Conservation (phyloP, 1,140 invertebrate genomes). For the Pomacea maculata region DNA sequence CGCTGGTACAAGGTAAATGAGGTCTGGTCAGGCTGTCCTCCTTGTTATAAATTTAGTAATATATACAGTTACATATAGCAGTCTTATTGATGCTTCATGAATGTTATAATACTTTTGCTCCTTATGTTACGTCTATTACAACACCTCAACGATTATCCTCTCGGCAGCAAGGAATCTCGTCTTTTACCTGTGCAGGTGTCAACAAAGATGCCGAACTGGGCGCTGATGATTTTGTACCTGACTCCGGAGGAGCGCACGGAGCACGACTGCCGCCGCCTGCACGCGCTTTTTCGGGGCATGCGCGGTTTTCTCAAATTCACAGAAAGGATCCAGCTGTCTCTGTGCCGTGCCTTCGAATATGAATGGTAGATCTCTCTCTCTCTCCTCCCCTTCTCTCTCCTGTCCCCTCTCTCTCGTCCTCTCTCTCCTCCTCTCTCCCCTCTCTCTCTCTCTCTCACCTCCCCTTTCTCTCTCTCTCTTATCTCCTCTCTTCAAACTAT, state of each 20-base stretch:
- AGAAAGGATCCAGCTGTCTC: conserved; percentile 53
- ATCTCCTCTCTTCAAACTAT: too few relatives aligned
- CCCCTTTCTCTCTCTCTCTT: too few relatives aligned
- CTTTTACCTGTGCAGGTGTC: conserved; percentile 35
- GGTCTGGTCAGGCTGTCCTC: too few relatives aligned
- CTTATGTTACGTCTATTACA: too few relatives aligned
- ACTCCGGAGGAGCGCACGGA: conserved; percentile 44
- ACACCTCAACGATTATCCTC: not conserved
- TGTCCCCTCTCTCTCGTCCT: too few relatives aligned
- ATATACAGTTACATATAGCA: too few relatives aligned
- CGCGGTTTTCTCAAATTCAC: conserved; percentile 58
- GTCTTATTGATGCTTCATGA: not conserved
- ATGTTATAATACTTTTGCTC: not conserved
- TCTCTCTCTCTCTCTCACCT: not conserved
- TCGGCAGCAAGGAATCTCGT: not conserved
- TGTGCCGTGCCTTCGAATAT: conserved; percentile 49
- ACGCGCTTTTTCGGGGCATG: conserved; percentile 52
- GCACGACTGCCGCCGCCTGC: conserved; percentile 45
- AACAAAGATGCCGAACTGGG: conserved; percentile 53
- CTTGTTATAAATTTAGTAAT: too few relatives aligned
- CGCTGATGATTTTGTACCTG: conserved; percentile 38
- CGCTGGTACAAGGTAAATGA: too few relatives aligned
- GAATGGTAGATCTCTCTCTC: conserved; percentile 34
- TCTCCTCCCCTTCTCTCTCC: not conserved
- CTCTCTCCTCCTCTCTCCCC: too few relatives aligned